Conservation (phyloP, 2,113 vertebrate genomes). For the Chitala chitala region DNA sequence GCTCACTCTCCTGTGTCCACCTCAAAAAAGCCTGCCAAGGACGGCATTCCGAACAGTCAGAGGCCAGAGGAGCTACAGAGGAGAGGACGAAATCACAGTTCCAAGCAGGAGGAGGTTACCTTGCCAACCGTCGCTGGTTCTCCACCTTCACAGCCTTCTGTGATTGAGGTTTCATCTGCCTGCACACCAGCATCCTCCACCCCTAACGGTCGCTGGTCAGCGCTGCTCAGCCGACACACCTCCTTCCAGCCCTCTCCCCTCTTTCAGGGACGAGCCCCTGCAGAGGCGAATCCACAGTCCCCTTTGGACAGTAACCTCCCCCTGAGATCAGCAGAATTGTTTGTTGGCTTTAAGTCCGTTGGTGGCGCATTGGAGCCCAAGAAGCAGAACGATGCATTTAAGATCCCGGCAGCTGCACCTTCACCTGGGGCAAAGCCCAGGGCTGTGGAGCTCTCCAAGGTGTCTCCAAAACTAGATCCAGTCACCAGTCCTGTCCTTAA, state of each 20-base stretch:
- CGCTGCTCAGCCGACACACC: constrained; percentile 57
- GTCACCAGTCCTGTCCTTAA: constrained; percentile 22
- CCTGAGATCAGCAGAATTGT: constrained; percentile 75
- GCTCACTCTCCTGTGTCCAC: neutral
- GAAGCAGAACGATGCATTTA: constrained; percentile 5
- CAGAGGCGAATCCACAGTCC: constrained; percentile 5
- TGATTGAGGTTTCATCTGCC: constrained; percentile 8
- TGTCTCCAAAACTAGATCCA: neutral
- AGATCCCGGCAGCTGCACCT: neutral
- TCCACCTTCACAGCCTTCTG: neutral
- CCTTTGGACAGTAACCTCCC: constrained; percentile 43
- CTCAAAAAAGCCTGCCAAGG: constrained; percentile 28
- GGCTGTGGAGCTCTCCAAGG: neutral
- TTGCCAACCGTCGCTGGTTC: neutral
- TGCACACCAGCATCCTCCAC: neutral
- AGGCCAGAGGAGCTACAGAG: neutral
- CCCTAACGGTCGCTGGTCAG: constrained; percentile 37
- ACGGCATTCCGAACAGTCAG: neutral
- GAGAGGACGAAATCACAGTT: neutral
- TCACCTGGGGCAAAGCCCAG: too few relatives aligned
- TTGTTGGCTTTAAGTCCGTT: constrained; percentile 64
- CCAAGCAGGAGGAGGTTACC: neutral
- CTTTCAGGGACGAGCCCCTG: neutral
- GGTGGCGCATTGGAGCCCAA: neutral
- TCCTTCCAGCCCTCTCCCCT: constrained; percentile 34